phyloP scores from a whole-genome alignment of 2,888 invertebrate genomes.

The Drosophila mercatorum region DNA sequence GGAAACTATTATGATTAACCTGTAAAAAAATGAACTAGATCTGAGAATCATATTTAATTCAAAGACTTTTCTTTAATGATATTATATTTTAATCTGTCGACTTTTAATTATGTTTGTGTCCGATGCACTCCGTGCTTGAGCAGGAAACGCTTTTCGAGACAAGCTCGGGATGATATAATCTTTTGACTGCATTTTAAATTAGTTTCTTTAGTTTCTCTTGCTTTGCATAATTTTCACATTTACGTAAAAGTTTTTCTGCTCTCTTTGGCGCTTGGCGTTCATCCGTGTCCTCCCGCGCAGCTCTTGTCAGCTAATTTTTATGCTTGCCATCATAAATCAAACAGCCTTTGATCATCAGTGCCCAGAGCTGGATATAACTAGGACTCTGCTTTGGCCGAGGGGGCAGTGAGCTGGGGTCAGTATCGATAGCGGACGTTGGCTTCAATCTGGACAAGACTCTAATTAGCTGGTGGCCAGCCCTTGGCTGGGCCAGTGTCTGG shows the following conservation, averaged over 20 bases:
- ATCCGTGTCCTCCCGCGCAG: background rate
- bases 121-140: background rate
- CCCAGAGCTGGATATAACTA: slow-evolving; percentile 4
- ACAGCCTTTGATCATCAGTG: slow-evolving; percentile 75
- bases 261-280: slow-evolving; percentile 5
- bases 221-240: slow-evolving; percentile 74
- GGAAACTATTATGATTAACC: background rate
- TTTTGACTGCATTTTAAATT: slow-evolving; percentile 60
- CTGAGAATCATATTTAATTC: background rate
- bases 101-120: slow-evolving; percentile 2
- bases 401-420: background rate
- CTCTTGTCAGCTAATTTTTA: slow-evolving; percentile 67
- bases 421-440: slow-evolving; percentile 22
- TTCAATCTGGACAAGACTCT: slow-evolving; percentile 69
- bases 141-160: slow-evolving; percentile 17
- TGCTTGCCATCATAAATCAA: slow-evolving; percentile 74
- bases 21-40: background rate
- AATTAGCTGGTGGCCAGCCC: slow-evolving; percentile 62
- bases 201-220: slow-evolving; percentile 50
- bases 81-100: background rate
- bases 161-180: slow-evolving; percentile 9
- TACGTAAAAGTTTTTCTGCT: slow-evolving; percentile 58
- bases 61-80: background rate
- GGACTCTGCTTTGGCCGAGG: background rate
- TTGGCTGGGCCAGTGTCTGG: slow-evolving; percentile 46